phyloP scores from a whole-genome alignment of 1,140 invertebrate species.

The Paracyclopina nana region DNA sequence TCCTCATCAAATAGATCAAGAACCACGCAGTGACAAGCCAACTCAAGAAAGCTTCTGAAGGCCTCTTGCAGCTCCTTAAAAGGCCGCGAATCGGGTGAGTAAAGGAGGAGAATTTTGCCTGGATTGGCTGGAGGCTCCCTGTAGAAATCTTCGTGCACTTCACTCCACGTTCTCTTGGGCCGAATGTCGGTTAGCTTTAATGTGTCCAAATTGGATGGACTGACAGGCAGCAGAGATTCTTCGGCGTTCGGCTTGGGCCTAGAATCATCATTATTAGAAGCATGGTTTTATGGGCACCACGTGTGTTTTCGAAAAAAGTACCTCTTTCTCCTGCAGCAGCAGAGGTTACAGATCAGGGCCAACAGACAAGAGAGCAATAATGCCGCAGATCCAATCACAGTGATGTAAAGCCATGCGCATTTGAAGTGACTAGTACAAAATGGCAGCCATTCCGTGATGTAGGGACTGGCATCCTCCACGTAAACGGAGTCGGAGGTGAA shows the following conservation, averaged over 20 bases:
- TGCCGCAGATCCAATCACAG: not conserved
- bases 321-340: not conserved
- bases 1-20: slow-evolving; percentile 11
- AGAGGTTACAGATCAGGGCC: slow-evolving; percentile 1
- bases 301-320: no score
- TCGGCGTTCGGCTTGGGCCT: no score
- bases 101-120: slow-evolving; percentile 12
- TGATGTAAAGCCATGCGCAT: slow-evolving; percentile 10
- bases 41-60: slow-evolving; percentile 6
- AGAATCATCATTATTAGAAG: no score
- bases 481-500: no score
- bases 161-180: slow-evolving; percentile 8
- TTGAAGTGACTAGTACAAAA: slow-evolving; percentile 5
- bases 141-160: slow-evolving; percentile 2
- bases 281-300: no score
- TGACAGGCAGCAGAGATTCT: no score
- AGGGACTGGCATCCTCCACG: no score
- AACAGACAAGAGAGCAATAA: not conserved
- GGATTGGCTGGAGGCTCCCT: not conserved
- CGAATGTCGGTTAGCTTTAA: no score
- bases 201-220: no score
- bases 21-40: slow-evolving; percentile 5
- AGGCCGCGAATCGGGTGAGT: slow-evolving; percentile 7
- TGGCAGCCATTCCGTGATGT: not conserved
- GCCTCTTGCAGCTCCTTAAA: slow-evolving; percentile 12